Evolutionary conservation across 2,888 invertebrate species (phyloP), one percentile per base, ranked within the genome.

Genomic region (Luffia ferchaultella): DNA sequence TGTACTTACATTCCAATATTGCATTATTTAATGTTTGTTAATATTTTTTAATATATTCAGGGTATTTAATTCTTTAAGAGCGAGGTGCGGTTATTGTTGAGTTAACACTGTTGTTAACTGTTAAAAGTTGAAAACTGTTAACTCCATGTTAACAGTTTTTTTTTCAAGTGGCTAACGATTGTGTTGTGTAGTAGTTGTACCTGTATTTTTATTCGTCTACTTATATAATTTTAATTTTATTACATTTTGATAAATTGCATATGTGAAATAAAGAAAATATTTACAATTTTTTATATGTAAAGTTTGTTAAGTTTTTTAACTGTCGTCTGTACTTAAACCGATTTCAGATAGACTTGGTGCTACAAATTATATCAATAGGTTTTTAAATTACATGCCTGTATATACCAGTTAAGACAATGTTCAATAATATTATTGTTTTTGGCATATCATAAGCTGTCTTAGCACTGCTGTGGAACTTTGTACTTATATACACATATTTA

Each of bases 331-430:
- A 62, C 66, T 61, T 67, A 67, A 62, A 61, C 57, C 55, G 57
- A 61, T 57, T 53, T 60, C 62, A 55, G 66, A 67, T 65, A 65
- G 71, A 65, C 58, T 65, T 68, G 76, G 76, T 77, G 77, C 76
- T 76, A 75, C 58, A 57, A 60, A 62, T 62, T 64, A 58, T n/a
- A 30, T 30, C 12, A 30, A 30, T 30, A 30, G n/a, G n/a, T n/a
- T 30, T 30, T 30, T 12, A 30, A 30, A 30, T 7, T 30, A 30
- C 12, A 30, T 30, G 30, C 30, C 12, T 30, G 5, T 12, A 30
- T 12, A 12, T 30, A 3, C 30, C 30, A 30, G 30, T 30, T 3
- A 3, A 30, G n/a, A n/a, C n/a, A n/a, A n/a, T n/a, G n/a, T n/a
- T n/a, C n/a, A n/a, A n/a, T n/a, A n/a, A n/a, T n/a, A n/a, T n/a